Evolutionary conservation across 1,140 invertebrate genomes (phyloP).

Genomic region (Samia ricini): DNA sequence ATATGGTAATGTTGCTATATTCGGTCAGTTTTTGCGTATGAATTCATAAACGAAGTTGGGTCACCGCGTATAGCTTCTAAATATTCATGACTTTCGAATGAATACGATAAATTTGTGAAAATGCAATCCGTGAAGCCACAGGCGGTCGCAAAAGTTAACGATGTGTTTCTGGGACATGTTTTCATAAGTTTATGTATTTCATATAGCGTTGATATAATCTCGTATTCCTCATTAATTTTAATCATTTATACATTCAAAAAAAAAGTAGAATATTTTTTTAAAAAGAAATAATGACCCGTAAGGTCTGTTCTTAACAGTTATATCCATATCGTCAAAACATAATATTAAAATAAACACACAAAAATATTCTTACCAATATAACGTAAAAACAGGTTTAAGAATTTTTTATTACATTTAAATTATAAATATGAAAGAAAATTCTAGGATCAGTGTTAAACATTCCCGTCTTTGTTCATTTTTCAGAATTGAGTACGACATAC

Average conservation of each 20-base stretch:
- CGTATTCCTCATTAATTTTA: neutral
- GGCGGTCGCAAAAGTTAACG: neutral
- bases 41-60: constrained; percentile 24
- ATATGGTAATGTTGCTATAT: constrained; percentile 3
- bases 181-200: neutral
- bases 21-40: constrained; percentile 23
- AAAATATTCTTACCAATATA: no score
- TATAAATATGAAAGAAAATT: no score
- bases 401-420: no score
- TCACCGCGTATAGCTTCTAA: constrained; percentile 36
- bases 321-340: no score
- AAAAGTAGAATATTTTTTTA: neutral
- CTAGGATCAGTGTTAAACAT: no score
- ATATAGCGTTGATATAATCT: neutral
- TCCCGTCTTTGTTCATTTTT: no score
- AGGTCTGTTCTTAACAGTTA: no score
- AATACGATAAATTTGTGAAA: constrained; percentile 6
- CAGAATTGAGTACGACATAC: no score
- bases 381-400: no score
- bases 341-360: no score
- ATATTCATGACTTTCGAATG: constrained; percentile 38
- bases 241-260: neutral
- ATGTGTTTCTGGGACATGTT: constrained; percentile 1
- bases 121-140: constrained; percentile 21
- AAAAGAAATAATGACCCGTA: no score